Evolutionary conservation across 2,888 invertebrate species (phyloP).

Genomic region (Piscicola geometra): DNA sequence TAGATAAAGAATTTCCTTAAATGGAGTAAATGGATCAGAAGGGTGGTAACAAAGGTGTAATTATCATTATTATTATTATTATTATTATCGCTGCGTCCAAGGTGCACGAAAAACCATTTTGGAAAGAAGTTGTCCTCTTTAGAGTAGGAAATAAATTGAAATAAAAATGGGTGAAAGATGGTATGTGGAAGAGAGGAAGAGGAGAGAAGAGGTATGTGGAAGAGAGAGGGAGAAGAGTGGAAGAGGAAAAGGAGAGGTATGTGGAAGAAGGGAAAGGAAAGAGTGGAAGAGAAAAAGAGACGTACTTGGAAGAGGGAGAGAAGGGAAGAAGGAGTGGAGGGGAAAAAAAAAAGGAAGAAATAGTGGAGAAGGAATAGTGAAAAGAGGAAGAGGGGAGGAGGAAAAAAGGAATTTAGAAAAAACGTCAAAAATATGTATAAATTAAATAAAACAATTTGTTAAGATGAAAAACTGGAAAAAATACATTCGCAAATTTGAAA

Average conservation of each 20-base stretch:
- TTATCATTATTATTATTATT: too few species aligned
- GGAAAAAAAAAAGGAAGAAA: constrained; percentile 2
- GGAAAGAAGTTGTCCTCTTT: too few species aligned
- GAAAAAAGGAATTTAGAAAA: not conserved
- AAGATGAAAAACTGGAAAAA: not conserved
- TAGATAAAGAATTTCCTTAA: too few species aligned
- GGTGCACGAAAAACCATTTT: too few species aligned
- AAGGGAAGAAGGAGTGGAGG: not conserved
- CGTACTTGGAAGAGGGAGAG: not conserved
- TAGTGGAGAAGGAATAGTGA: too few species aligned
- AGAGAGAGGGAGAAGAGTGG: not conserved
- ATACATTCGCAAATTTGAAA: too few species aligned
- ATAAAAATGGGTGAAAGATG: too few species aligned
- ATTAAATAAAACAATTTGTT: not conserved
- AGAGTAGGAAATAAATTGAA: too few species aligned
- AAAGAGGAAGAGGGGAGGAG: too few species aligned
- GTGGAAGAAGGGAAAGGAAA: not conserved
- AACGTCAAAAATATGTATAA: not conserved
- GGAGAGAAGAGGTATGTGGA: not conserved
- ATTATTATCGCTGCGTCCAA: too few species aligned
- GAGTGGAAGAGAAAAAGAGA: not conserved
- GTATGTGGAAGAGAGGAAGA: not conserved
- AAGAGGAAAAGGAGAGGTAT: not conserved
- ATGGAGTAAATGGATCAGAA: too few species aligned
- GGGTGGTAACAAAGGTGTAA: not conserved